Conservation (phyloP, 2,797 vertebrate species). For the Remorina albescens region DNA sequence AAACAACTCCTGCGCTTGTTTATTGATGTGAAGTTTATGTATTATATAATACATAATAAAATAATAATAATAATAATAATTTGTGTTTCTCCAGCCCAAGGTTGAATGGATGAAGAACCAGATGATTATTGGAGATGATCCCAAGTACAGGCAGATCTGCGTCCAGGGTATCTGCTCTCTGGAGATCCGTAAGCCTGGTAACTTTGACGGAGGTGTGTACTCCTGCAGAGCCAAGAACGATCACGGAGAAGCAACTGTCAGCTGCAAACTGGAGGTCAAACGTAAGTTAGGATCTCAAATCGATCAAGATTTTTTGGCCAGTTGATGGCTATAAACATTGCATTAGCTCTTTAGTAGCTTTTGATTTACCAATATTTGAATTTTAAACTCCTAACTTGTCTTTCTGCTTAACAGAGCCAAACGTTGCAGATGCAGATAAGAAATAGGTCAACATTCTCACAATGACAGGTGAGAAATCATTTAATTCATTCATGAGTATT, state of each 20-base stretch:
- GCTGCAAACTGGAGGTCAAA: slow-evolving; percentile 95
- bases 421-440: slow-evolving; percentile 75
- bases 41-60: no score
- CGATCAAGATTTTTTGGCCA: no score
- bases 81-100: slow-evolving; percentile 86
- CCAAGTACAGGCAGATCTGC: slow-evolving; percentile 91
- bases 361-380: background rate
- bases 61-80: no score
- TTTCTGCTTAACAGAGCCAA: slow-evolving; percentile 74
- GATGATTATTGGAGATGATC: slow-evolving; percentile 93
- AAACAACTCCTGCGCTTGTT: slow-evolving; percentile 7
- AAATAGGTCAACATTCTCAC: slow-evolving; percentile 73
- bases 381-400: background rate
- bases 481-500: background rate
- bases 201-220: slow-evolving; percentile 94
- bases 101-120: slow-evolving; percentile 97
- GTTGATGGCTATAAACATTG: background rate
- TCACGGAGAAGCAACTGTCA: slow-evolving; percentile 89
- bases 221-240: slow-evolving; percentile 92
- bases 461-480: slow-evolving; percentile 74
- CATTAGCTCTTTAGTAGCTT: background rate
- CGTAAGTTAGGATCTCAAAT: slow-evolving; percentile 80
- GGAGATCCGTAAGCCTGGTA: slow-evolving; percentile 94
- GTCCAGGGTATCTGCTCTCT: slow-evolving; percentile 94
- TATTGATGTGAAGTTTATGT: background rate